Conservation (phyloP, 2,888 invertebrate genomes). For the Zaprionus bogoriensis region DNA sequence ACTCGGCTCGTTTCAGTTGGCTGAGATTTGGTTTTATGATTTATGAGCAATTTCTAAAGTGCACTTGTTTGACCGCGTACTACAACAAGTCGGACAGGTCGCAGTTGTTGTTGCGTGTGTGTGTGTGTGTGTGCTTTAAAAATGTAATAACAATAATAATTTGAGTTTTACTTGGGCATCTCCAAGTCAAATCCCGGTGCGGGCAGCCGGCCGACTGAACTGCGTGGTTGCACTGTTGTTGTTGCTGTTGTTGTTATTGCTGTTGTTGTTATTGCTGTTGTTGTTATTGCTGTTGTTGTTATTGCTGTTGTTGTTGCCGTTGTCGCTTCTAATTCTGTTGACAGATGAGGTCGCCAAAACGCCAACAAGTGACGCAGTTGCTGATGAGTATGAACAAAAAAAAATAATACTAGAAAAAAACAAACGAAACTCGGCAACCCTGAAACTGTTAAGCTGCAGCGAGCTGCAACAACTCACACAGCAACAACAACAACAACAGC, state of each 20-base stretch:
- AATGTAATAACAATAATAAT: conserved; percentile 64
- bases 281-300: conserved; percentile 6
- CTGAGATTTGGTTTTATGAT: conserved; percentile 54
- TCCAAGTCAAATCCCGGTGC: conserved; percentile 39
- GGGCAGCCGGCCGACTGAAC: conserved; percentile 31
- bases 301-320: conserved; percentile 25
- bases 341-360: conserved; percentile 74
- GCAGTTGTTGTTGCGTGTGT: conserved; percentile 20
- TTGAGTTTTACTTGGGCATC: conserved; percentile 56
- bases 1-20: conserved; percentile 50
- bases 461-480: conserved; percentile 52
- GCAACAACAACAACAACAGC: conserved; percentile 24
- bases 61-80: conserved; percentile 80
- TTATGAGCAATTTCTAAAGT: conserved; percentile 79
- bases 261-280: conserved; percentile 2
- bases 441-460: conserved; percentile 66
- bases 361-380: conserved; percentile 58
- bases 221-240: conserved; percentile 26
- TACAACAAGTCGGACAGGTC: conserved; percentile 69
- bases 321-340: conserved; percentile 73
- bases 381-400: conserved; percentile 44
- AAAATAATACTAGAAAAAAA: conserved; percentile 13
- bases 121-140: conserved; percentile 38
- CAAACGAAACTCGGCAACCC: conserved; percentile 66
- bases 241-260: conserved; percentile 18